These are phyloP conservation scores for Xylota segnis DNA, from an alignment of 2,888 invertebrate genomes.

Conservation along the genomic window DNA sequence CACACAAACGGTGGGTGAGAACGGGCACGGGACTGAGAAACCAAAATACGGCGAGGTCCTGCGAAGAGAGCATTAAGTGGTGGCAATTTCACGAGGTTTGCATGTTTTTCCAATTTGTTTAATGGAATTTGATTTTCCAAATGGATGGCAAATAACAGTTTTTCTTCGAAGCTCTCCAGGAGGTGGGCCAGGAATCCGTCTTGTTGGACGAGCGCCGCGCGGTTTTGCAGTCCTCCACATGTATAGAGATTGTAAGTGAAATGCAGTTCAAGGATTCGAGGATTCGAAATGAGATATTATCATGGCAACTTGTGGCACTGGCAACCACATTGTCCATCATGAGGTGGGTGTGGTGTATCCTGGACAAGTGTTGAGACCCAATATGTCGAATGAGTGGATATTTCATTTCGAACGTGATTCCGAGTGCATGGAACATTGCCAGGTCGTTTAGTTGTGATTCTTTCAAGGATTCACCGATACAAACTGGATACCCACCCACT, in stretches of 20 bases:
- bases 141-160: conserved; percentile 79
- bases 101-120: conserved; percentile 81
- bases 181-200: conserved; percentile 9
- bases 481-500: background rate
- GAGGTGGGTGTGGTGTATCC: background rate
- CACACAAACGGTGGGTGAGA: background rate
- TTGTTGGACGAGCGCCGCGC: conserved; percentile 3
- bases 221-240: conserved; percentile 4
- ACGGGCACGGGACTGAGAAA: background rate
- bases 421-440: conserved; percentile 56
- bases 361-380: conserved; percentile 54
- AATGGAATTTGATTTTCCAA: conserved; percentile 81
- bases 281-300: conserved; percentile 35
- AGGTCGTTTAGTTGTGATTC: conserved; percentile 38
- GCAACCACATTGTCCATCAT: conserved; percentile 52
- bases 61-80: conserved; percentile 73
- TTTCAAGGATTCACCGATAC: conserved; percentile 31
- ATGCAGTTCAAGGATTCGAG: conserved; percentile 53
- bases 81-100: conserved; percentile 79
- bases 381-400: conserved; percentile 62
- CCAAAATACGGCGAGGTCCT: conserved; percentile 62
- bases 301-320: conserved; percentile 67
- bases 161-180: conserved; percentile 50
- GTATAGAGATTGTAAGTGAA: conserved; percentile 41
- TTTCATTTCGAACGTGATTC: conserved; percentile 71